A percentile compares a stretch with the other conserved stretches of the same genome.
phyloP scores from a whole-genome alignment of 2,888 invertebrate species.

The Volucella inflata region DNA sequence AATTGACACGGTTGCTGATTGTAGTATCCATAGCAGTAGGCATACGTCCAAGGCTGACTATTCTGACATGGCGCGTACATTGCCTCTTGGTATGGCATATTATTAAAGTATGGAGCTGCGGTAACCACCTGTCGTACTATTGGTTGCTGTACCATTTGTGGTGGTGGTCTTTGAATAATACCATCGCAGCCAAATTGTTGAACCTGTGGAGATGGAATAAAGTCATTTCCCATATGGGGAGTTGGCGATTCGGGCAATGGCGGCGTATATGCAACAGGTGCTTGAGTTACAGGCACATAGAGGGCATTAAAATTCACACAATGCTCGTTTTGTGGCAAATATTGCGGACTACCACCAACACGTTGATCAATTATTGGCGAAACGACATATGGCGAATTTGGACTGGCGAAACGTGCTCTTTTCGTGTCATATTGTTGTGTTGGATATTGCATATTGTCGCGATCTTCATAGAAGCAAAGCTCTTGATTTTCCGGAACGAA shows the following conservation, averaged over 20 bases:
- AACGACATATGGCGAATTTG: constrained; percentile 23
- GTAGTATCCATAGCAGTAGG: constrained; percentile 87
- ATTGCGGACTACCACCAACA: constrained; percentile 34
- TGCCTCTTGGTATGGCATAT: constrained; percentile 40
- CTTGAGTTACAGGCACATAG: constrained; percentile 57
- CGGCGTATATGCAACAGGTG: constrained; percentile 66
- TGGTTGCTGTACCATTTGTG: constrained; percentile 28
- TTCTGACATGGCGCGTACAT: constrained; percentile 84
- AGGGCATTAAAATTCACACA: constrained; percentile 75
- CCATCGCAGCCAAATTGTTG: constrained; percentile 50
- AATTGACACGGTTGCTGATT: constrained; percentile 87
- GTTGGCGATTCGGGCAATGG: constrained; percentile 33
- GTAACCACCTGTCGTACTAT: constrained; percentile 56
- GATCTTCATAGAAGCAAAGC: constrained; percentile 60
- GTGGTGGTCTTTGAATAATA: constrained; percentile 47
- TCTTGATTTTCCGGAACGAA: constrained; percentile 47
- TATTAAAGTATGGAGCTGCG: constrained; percentile 62
- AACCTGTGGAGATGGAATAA: not conserved
- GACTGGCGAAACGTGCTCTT: constrained; percentile 32
- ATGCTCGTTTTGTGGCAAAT: constrained; percentile 63
- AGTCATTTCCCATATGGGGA: constrained; percentile 16
- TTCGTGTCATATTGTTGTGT: constrained; percentile 40
- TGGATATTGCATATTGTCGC: constrained; percentile 21
- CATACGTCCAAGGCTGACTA: constrained; percentile 86
- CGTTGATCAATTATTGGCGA: constrained; percentile 21